Base-by-base conservation (phyloP, 2,113 vertebrate species). In the Microcebus ravelobensis region DNA sequence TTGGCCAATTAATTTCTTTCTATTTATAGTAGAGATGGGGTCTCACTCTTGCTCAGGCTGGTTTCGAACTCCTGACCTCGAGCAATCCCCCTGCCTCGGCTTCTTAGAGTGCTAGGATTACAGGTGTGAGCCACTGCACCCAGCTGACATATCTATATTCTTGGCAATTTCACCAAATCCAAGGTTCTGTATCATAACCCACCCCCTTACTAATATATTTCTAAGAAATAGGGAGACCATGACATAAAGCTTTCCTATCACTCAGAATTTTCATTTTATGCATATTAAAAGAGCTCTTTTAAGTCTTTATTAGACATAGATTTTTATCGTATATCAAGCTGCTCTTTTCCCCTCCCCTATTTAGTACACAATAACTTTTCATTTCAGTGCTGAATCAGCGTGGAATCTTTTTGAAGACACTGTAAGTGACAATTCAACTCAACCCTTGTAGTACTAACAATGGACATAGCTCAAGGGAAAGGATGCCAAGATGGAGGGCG, bases 241-340 rank as follows among this genome's bases (percentile, higher is more conserved):
- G 70, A 55, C 25, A 36, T 6, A 94, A 87, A 87, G 34, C 36
- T 57, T 96, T 85, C 50, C 23, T 85, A 21, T 85, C 50, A 88
- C 57, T 31, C 45, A 67, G 31, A 36, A 36, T 61, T 71, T 82
- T 88, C 45, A n/a, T 52, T 61, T 31, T 23, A 23, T 71, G 50
- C 15, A 29, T 89, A 50, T 88, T 86, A 55, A 52, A 91, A 79
- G 42, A 73, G 42, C 23, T 89, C 55, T 79, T 90, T 96, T n/a
- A 87, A 77, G 27, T 84, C 57, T 89, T 87, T 48, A 11, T 87
- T 79, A 85, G 73, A 82, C 18, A 23, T 8, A 65, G 45, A 59
- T 77, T 83, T 74, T 80, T 68, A 88, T 76, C n/a, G 0, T 25
- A 1, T 71, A 31, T 13, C 21, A 34, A 73, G 55, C 55, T n/a